Evolutionary conservation across 2,113 vertebrate species (phyloP), one percentile per base, ranked within the genome.

Genomic region (Brachypteracias leptosomus): DNA sequence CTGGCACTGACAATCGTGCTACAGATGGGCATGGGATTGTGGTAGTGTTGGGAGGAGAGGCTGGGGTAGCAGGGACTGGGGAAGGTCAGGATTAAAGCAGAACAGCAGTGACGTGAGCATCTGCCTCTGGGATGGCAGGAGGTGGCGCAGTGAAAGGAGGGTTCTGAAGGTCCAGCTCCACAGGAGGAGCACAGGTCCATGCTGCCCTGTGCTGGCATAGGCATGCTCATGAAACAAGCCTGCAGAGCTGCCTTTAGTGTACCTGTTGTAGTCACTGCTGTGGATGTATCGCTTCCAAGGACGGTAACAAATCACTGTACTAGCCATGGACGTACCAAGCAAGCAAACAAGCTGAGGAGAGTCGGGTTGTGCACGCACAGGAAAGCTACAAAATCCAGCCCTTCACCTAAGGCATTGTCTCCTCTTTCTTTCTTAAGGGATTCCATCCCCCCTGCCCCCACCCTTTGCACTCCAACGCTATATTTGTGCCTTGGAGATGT

Each of bases 401-500:
- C 40, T 81, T 82, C 88, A 84, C 4, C 2, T 83, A 94, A 81
- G 70, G 78, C 88, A 57, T 94, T 93, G 80, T 93, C 85, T 95
- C 70, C 92, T 73, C 63, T 67, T 95, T 68, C 85, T 62, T 90
- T 93, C 95, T 95, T 96, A 72, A 96, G 91, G 96, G 96, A 97
- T 95, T 97, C 77, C 71, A 82, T 84, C 40, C 93, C 63, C 67
- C 95, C 95, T 92, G 91, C 91, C 95, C 94, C 91, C 81, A 96
- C 82, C 85, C 71, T 77, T 95, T 93, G 93, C 94, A 93, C 96
- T 93, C 63, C 91, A 90, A 91, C 29, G 76, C 94, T 97, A n/a
- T 96, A 95, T 98, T 97, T 88, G 97, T 97, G 95, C 96, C 96
- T 96, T 95, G 88, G 97, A 95, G 68, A 97, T 96, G 95, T 92